Percentiles rank a stretch among this genome's conserved stretches.
Evolutionary conservation across 2,888 invertebrate genomes (phyloP).

Genomic region (Dorcus hopei): DNA sequence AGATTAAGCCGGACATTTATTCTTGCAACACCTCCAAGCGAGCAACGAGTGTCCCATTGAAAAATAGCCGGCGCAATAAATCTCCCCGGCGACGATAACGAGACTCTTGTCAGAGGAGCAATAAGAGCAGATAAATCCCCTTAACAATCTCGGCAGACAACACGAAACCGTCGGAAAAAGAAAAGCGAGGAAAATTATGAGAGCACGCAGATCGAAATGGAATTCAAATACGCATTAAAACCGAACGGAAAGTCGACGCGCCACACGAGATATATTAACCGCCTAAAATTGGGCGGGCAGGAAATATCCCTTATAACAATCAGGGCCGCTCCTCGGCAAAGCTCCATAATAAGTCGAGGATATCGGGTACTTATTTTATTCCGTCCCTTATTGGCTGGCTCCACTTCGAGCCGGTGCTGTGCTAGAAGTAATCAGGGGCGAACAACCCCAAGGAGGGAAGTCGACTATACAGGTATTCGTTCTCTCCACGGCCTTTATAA

Average conservation of each 20-base stretch:
- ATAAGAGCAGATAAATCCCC: conserved; percentile 13
- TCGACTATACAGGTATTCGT: background rate
- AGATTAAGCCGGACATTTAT: no score
- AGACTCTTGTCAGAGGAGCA: conserved; percentile 14
- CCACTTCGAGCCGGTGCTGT: conserved; percentile 15
- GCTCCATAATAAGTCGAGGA: conserved; percentile 31
- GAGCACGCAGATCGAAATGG: conserved; percentile 36
- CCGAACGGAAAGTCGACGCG: conserved; percentile 19
- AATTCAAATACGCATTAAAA: conserved; percentile 41
- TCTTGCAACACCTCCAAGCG: no score
- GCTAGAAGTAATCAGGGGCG: conserved; percentile 18
- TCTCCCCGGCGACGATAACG: conserved; percentile 14
- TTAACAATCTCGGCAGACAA: conserved; percentile 15
- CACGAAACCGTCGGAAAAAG: conserved; percentile 31
- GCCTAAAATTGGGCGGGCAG: conserved; percentile 27
- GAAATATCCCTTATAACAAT: conserved; percentile 29
- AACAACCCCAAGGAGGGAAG: conserved; percentile 14
- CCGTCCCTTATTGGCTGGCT: conserved; percentile 22
- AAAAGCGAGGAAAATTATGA: conserved; percentile 39
- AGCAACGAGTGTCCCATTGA: background rate
- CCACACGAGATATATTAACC: conserved; percentile 29
- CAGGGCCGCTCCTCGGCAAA: conserved; percentile 28
- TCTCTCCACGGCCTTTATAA: no score
- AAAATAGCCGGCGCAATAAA: conserved; percentile 11
- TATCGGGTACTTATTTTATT: conserved; percentile 30